Conservation (phyloP, 2,888 invertebrate genomes). For the Ophioninae sp. region DNA sequence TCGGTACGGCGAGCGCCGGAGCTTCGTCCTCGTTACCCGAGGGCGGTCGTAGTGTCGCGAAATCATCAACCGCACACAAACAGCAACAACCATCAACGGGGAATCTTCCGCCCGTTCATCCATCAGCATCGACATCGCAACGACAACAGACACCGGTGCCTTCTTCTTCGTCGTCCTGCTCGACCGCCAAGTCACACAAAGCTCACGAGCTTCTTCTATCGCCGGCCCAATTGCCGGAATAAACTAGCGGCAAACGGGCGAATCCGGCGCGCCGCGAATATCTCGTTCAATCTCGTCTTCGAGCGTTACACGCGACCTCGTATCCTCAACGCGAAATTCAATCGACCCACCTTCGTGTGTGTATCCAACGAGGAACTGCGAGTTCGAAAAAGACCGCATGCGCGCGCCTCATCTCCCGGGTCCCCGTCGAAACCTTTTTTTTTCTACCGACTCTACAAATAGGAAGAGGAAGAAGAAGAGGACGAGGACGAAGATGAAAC, state of each 20-base stretch:
- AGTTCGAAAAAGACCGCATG: background rate
- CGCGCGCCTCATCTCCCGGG: background rate
- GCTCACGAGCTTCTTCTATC: conserved; percentile 77
- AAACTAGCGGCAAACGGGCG: background rate
- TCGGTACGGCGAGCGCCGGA: conserved; percentile 61
- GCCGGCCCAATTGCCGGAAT: conserved; percentile 77
- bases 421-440: conserved; percentile 67
- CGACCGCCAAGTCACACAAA: conserved; percentile 65
- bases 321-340: background rate
- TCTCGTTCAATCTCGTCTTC: background rate
- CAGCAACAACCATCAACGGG: conserved; percentile 58
- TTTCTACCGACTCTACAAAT: conserved; percentile 68
- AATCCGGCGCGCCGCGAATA: conserved; percentile 1
- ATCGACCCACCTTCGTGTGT: background rate
- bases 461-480: conserved; percentile 28
- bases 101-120: conserved; percentile 65
- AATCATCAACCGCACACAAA: background rate
- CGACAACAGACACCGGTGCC: conserved; percentile 66
- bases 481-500: conserved; percentile 27
- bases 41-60: conserved; percentile 66
- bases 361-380: background rate
- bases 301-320: background rate
- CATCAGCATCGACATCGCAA: conserved; percentile 66
- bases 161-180: conserved; percentile 63
- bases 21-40: conserved; percentile 69